A percentile compares a stretch with the other conserved stretches of the same genome.
Conservation (phyloP, 2,113 vertebrate species). For the Otocyon megalotis region DNA sequence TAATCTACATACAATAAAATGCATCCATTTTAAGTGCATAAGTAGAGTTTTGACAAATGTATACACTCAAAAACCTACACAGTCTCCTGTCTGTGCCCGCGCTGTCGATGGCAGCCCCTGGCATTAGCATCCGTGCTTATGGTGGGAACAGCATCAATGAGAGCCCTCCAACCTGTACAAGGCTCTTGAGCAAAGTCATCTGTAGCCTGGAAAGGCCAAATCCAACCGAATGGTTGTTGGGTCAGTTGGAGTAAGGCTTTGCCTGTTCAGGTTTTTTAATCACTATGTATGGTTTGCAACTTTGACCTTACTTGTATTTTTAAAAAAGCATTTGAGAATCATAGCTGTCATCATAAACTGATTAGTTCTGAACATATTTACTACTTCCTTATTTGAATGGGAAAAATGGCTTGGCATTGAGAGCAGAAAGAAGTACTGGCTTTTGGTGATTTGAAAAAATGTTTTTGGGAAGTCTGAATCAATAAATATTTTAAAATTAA, state of each 20-base stretch:
- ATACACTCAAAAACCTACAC: background rate
- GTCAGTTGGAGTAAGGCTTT: background rate
- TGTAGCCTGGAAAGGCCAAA: background rate
- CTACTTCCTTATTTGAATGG: slow-evolving; percentile 1
- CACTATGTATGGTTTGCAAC: background rate
- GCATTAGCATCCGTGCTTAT: background rate
- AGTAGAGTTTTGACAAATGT: background rate
- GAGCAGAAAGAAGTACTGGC: background rate
- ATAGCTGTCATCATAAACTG: slow-evolving; percentile 59
- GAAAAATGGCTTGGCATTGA: slow-evolving; percentile 19
- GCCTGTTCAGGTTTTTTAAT: background rate
- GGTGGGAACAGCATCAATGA: background rate
- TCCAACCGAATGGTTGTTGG: background rate
- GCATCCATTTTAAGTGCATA: background rate
- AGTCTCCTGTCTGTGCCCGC: background rate
- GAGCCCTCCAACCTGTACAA: background rate
- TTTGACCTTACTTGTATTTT: slow-evolving; percentile 55
- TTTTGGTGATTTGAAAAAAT: slow-evolving; percentile 46
- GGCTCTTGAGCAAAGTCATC: background rate
- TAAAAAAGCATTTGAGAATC: slow-evolving; percentile 59
- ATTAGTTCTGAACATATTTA: slow-evolving; percentile 42
- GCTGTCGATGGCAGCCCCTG: background rate
- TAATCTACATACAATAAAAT: slow-evolving; percentile 58
- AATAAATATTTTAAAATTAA: slow-evolving; percentile 69
- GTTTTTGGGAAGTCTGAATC: slow-evolving; percentile 34